Evolutionary conservation across 2,888 invertebrate genomes (phyloP).

Genomic region (Thera britannica): DNA sequence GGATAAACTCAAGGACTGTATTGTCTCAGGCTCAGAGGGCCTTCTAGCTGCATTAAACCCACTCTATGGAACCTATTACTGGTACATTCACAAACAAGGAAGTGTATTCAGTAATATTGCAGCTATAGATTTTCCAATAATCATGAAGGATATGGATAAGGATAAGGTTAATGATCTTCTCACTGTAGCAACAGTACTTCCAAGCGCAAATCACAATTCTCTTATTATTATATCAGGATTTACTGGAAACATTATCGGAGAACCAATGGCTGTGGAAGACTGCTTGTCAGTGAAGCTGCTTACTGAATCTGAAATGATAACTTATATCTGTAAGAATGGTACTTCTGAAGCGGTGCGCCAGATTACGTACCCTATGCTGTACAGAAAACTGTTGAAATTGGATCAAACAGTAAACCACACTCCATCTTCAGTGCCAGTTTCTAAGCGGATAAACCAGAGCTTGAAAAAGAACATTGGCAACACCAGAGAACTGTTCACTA

Average conservation of each 20-base stretch:
- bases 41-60: slow-evolving; percentile 81
- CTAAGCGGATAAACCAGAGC: slow-evolving; percentile 81
- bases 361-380: slow-evolving; percentile 64
- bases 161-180: slow-evolving; percentile 89
- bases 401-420: slow-evolving; percentile 59
- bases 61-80: slow-evolving; percentile 81
- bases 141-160: slow-evolving; percentile 89
- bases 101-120: slow-evolving; percentile 80
- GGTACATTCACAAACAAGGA: slow-evolving; percentile 85
- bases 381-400: slow-evolving; percentile 66
- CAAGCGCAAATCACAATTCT: slow-evolving; percentile 83
- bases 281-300: slow-evolving; percentile 85
- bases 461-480: slow-evolving; percentile 84
- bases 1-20: slow-evolving; percentile 89
- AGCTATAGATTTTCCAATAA: slow-evolving; percentile 88
- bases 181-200: slow-evolving; percentile 82
- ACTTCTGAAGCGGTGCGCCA: slow-evolving; percentile 82
- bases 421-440: slow-evolving; percentile 60
- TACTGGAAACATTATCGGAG: slow-evolving; percentile 87
- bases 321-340: slow-evolving; percentile 85
- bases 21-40: slow-evolving; percentile 89
- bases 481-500: slow-evolving; percentile 83
- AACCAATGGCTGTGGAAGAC: slow-evolving; percentile 84
- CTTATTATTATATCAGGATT: slow-evolving; percentile 89
- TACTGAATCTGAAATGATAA: slow-evolving; percentile 80